Base-by-base conservation (phyloP, 2,888 invertebrate genomes). In the Papilio elwesi region DNA sequence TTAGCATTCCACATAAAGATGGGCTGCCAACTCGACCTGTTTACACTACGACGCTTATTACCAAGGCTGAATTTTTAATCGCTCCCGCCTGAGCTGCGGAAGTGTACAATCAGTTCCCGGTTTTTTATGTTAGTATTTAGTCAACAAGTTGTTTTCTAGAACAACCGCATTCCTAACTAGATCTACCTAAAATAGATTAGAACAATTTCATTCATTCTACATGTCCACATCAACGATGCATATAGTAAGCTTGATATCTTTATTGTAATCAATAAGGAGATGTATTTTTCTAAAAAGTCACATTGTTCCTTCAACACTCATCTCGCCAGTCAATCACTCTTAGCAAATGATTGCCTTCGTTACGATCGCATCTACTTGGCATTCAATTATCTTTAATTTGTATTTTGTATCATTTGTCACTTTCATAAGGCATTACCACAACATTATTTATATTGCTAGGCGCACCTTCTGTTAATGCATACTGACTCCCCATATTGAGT, bases 1-100 rank as follows among this genome's bases (percentile, higher is more conserved):
- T 88, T 86, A 84, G 85, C 84, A 87, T 87, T 85, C 85, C 83
- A 78, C 81, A 75, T 79, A 78, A 80, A 79, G 82, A 85, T 81
- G 80, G 81, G 82, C 87, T 86, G 83, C 81, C 82, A 82, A 81
- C 79, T 80, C 81, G 74, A 75, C 73, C 76, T 78, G 78, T 79
- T 81, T 82, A 79, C 78, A 78, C 76, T 67, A 74, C 80, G 73
- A 64, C 70, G 79, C 77, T 76, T 81, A 80, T 78, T 79, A 79
- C 78, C 80, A 82, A 81, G 79, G 81, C 77, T 80, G 77, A 67
- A 77, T 78, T 81, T 81, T 79, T 77, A 77, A 78, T 78, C 75
- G 76, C 74, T 74, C 57, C 57, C 64, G 68, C 26, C 52, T 13
- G 65, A 73, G 51, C 71, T 65, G 57, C 73, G 71, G 75, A 74